These are phyloP conservation scores for Geophilus truncorum DNA, from an alignment of 2,888 invertebrate species.

Conservation along the genomic window DNA sequence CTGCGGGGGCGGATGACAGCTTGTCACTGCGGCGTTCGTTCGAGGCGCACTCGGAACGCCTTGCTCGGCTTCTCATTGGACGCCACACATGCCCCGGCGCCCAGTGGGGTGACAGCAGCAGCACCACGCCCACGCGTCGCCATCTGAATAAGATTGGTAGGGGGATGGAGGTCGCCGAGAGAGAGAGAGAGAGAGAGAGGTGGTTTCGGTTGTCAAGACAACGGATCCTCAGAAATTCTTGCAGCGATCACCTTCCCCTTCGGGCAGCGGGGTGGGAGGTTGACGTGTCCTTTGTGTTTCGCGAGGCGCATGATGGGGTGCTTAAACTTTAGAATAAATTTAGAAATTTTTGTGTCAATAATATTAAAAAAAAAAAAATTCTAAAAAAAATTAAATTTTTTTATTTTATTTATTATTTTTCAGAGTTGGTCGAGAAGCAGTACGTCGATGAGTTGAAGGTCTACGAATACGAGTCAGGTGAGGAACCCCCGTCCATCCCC, in stretches of 20 bases:
- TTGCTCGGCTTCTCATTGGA: neutral
- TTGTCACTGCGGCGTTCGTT: neutral
- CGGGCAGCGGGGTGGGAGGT: neutral
- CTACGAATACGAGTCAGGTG: neutral
- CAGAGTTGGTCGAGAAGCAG: neutral
- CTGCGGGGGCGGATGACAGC: conserved; percentile 12
- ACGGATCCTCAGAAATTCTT: conserved; percentile 20
- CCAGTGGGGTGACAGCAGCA: neutral
- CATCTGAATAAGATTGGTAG: neutral
- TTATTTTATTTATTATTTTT: neutral
- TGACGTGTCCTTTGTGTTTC: neutral
- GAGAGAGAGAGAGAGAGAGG: too few species aligned
- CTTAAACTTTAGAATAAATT: neutral
- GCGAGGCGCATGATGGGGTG: neutral
- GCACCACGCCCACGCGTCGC: conserved; percentile 13
- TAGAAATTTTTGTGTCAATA: neutral
- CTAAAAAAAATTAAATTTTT: neutral
- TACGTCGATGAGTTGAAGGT: neutral
- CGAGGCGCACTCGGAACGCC: conserved; percentile 7
- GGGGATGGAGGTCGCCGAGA: neutral
- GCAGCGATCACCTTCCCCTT: neutral
- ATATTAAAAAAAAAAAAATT: neutral
- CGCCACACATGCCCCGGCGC: conserved; percentile 12
- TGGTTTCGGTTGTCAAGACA: neutral
- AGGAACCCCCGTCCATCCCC: too few species aligned